These are phyloP conservation scores for Puntigrus tetrazona DNA, from an alignment of 2,113 vertebrate species.

Conservation along the genomic window DNA sequence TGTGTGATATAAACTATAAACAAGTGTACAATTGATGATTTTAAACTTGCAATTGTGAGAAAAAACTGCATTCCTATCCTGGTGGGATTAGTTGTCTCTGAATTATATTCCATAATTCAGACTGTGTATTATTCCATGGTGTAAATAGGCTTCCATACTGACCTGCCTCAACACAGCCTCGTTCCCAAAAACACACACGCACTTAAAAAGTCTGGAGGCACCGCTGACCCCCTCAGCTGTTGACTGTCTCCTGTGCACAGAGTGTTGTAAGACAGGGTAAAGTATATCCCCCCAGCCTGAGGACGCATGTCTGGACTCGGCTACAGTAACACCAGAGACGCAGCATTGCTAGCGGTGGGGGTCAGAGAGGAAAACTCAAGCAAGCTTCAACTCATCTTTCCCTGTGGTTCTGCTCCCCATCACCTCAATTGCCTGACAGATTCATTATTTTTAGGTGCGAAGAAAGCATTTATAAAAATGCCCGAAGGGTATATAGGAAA, in stretches of 20 bases:
- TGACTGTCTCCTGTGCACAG: conserved; percentile 16
- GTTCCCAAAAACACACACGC: background rate
- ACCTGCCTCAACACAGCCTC: conserved; percentile 9
- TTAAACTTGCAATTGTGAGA: too few species aligned
- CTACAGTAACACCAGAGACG: conserved; percentile 26
- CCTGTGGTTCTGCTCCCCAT: conserved; percentile 7
- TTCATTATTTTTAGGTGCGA: conserved; percentile 4
- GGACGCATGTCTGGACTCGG: conserved; percentile 40
- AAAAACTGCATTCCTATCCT: too few species aligned
- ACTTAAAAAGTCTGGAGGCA: background rate
- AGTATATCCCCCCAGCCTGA: background rate
- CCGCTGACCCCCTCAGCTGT: conserved; percentile 19
- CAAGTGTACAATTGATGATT: too few species aligned
- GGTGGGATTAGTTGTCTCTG: too few species aligned
- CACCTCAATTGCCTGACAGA: conserved; percentile 7
- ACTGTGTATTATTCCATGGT: background rate
- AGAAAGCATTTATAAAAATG: background rate
- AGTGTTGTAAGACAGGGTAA: background rate
- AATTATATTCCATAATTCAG: too few species aligned
- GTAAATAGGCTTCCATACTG: background rate
- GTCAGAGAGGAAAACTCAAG: background rate
- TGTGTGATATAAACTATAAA: too few species aligned
- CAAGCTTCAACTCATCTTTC: conserved; percentile 20
- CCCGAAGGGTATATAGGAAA: conserved; percentile 2
- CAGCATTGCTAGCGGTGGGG: background rate